These are phyloP conservation scores for Sorex araneus DNA, from an alignment of 2,113 vertebrate species.

Conservation along the genomic window DNA sequence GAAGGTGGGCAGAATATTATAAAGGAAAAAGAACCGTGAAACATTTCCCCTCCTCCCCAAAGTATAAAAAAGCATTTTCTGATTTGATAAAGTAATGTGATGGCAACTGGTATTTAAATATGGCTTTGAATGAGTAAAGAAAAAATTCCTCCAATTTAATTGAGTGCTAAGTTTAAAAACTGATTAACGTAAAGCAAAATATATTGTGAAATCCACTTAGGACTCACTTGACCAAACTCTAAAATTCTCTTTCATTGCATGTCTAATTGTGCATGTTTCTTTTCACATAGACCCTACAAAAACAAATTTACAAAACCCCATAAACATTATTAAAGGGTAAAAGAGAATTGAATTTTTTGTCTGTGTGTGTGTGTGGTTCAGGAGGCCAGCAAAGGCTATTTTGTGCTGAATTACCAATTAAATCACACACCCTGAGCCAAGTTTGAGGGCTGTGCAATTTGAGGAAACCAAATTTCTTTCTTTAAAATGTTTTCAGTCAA, in stretches of 20 bases:
- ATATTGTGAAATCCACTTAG: conserved; percentile 77
- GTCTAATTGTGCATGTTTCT: conserved; percentile 49
- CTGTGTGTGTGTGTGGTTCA: not conserved
- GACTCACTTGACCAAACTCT: conserved; percentile 55
- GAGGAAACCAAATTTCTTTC: conserved; percentile 12
- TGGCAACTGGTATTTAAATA: conserved; percentile 77
- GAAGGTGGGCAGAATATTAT: not conserved
- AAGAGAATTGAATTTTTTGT: not conserved
- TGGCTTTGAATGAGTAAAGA: conserved; percentile 52
- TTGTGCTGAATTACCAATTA: conserved; percentile 51
- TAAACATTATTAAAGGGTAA: conserved; percentile 29
- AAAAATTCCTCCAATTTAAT: conserved; percentile 52
- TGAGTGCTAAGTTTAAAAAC: conserved; percentile 73
- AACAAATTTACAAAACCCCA: conserved; percentile 15
- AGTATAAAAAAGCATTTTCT: conserved; percentile 69
- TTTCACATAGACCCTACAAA: conserved; percentile 30
- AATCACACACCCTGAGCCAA: not conserved
- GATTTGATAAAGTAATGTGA: conserved; percentile 62
- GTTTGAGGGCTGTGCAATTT: not conserved
- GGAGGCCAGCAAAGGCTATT: conserved; percentile 48
- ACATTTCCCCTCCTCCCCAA: not conserved
- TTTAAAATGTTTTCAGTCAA: conserved; percentile 36
- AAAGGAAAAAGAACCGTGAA: conserved; percentile 38
- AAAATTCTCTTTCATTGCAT: conserved; percentile 53
- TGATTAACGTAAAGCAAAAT: conserved; percentile 58